phyloP scores from a whole-genome alignment of 2,888 invertebrate genomes.

The Nemurella pictetii region DNA sequence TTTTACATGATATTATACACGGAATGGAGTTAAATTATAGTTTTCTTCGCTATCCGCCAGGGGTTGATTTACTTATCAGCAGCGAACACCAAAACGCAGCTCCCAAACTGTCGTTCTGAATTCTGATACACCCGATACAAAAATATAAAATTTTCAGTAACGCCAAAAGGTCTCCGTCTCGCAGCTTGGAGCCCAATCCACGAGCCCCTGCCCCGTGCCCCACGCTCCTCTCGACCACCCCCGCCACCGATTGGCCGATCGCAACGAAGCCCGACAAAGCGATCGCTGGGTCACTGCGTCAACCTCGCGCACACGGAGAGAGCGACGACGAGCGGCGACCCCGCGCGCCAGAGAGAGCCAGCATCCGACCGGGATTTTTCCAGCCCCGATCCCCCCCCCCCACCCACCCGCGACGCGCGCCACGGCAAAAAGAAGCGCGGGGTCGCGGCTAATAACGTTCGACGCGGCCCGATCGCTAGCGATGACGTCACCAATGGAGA shows the following conservation, averaged over 20 bases:
- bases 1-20: not conserved
- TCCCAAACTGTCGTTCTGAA: too few species aligned
- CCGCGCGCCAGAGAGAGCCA: not conserved
- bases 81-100: too few species aligned
- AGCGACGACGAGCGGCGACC: not conserved
- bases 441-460: not conserved
- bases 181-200: not conserved
- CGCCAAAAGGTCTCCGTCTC: not conserved
- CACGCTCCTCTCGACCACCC: not conserved
- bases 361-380: not conserved
- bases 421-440: not conserved
- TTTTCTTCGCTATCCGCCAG: too few species aligned
- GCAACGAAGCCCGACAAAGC: not conserved
- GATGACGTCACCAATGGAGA: not conserved
- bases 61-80: too few species aligned
- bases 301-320: not conserved
- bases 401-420: too few species aligned
- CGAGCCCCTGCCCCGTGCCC: not conserved
- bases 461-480: not conserved
- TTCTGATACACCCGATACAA: too few species aligned
- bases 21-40: not conserved
- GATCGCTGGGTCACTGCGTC: not conserved
- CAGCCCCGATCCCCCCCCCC: too few species aligned
- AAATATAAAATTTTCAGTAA: too few species aligned
- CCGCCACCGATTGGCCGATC: not conserved